Evolutionary conservation across 2,113 vertebrate genomes (phyloP).

Genomic region (Alethe castanea): DNA sequence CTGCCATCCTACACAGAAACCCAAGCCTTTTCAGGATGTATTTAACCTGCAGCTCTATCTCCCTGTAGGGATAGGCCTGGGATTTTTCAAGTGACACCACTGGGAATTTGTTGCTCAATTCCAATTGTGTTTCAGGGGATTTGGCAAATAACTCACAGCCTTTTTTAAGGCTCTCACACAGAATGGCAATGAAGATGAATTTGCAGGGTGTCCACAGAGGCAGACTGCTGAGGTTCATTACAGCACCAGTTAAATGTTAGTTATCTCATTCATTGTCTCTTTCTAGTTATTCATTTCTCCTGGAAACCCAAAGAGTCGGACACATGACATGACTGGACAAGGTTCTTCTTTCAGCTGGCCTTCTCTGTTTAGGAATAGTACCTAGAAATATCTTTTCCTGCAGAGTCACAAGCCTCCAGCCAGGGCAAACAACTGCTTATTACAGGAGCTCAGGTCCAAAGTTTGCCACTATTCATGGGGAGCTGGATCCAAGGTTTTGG

Average conservation of each 20-base stretch:
- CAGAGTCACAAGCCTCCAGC: background rate
- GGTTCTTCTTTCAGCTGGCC: background rate
- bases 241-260: background rate
- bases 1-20: background rate
- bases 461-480: background rate
- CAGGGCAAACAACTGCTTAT: constrained; percentile 9
- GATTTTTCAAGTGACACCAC: background rate
- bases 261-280: background rate
- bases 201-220: background rate
- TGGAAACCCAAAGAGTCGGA: background rate
- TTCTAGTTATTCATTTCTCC: background rate
- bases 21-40: background rate
- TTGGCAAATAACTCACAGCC: background rate
- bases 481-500: background rate
- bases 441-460: background rate
- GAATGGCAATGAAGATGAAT: background rate
- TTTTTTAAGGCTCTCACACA: background rate
- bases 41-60: constrained; percentile 1
- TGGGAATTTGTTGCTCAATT: background rate
- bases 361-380: background rate
- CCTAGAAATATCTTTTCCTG: background rate
- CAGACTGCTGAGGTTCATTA: background rate
- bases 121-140: background rate
- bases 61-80: background rate
- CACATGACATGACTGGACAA: background rate